These are phyloP conservation scores for Hyla sarda DNA, from an alignment of 2,113 vertebrate genomes.

Conservation along the genomic window DNA sequence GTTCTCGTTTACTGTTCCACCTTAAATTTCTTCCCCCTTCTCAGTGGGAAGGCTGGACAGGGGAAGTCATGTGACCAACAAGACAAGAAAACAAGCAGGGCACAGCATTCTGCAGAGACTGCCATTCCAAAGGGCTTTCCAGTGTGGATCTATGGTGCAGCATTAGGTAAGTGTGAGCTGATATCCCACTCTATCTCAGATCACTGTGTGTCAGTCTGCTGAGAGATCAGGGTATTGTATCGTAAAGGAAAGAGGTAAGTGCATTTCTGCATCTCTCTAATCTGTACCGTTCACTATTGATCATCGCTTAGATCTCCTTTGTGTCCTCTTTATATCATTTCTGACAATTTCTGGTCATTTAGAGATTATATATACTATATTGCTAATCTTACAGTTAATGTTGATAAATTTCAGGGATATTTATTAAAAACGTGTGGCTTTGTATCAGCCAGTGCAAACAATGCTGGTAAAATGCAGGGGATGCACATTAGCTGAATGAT, in stretches of 20 bases:
- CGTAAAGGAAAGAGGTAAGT: not conserved
- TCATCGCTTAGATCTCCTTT: not conserved
- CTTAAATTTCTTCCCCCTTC: constrained; percentile 8
- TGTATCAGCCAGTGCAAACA: too few species aligned
- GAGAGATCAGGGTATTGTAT: not conserved
- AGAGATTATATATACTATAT: too few species aligned
- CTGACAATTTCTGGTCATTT: too few species aligned
- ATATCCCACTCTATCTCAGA: too few species aligned
- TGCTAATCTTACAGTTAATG: too few species aligned
- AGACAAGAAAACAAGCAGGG: constrained; percentile 33
- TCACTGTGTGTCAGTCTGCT: not conserved
- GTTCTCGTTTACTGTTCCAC: constrained; percentile 32
- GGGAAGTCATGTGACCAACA: constrained; percentile 43
- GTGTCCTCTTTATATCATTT: too few species aligned
- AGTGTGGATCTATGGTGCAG: not conserved
- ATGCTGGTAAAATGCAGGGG: not conserved
- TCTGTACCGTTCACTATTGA: not conserved
- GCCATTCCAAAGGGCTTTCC: not conserved
- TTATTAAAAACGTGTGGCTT: too few species aligned
- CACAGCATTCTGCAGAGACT: not conserved
- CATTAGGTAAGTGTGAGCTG: not conserved
- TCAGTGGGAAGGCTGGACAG: constrained; percentile 5
- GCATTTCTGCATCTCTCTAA: not conserved
- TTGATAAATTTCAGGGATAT: too few species aligned
- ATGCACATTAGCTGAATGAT: not conserved